Evolutionary conservation across 2,113 vertebrate genomes (phyloP), one percentile per base, ranked within the genome.

Genomic region (Falcunculus frontatus): DNA sequence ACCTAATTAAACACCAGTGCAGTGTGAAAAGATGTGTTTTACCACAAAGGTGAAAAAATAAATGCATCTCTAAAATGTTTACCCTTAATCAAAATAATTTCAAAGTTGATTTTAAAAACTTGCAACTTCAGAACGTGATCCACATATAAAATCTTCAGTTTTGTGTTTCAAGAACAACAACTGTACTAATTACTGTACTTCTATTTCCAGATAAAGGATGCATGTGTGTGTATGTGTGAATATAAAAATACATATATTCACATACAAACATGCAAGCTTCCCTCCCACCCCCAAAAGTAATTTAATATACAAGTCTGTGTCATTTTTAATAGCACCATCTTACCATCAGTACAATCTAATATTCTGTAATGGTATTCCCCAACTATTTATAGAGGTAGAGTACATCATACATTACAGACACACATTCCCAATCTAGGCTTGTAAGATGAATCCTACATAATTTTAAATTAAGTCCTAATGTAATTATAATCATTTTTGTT

Each of bases 301-400:
- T 96, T 95, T 89, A 84, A 92, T 87, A 88, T 46, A 85, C 65
- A 46, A 42, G 30, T 93, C 77, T 90, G 41, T 91, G 89, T 93
- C 93, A 92, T 95, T 93, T 96, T 95, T 83, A 96, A 95, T 82
- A 84, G 89, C 82, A 87, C 95, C 91, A 93, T 87, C 53, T 87
- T 53, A 83, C 76, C 87, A 90, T 55, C 89, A 95, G 80, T 93
- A 92, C 90, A 96, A 90, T 96, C 95, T 95, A 97, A 93, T 97
- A 88, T 95, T 83, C 91, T 96, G 92, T 91, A 95, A 96, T 96
- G 96, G 97, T 94, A 96, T 96, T 97, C 95, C 94, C 95, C 94
- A 97, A 93, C 95, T 97, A 94, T 97, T 97, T 96, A 97, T 96
- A 97, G 89, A 96, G 95, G 57, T 69, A 78, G 89, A 89, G 95